Base-by-base conservation (phyloP, 2,797 vertebrate genomes). In the Erethizon dorsatum region DNA sequence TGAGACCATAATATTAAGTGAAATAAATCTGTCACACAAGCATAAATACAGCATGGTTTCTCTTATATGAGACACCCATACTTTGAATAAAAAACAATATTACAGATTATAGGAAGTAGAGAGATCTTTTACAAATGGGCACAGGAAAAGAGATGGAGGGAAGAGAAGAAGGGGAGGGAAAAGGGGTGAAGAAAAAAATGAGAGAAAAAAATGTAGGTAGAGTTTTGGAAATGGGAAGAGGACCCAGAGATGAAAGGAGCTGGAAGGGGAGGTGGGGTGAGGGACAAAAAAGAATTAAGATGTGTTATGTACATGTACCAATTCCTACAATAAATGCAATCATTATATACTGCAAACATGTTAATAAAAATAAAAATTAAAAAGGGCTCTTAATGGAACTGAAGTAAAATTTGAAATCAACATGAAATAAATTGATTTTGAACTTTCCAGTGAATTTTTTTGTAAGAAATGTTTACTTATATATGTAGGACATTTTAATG, bases 341-440 rank as follows among this genome's bases (percentile, higher is more conserved):
- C 33, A 67, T n/a, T 67, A 67, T 31, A 33, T 14, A 65, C 31
- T 31, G 31, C 33, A 67, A 14, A 67, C 33, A 5, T 33, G 31
- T 31, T 67, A n/a, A 17, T n/a, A 67, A 67, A 67, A 67, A 15
- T 61, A 61, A 61, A 61, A n/a, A 33, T 65, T 31, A 8, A 65
- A 50, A 73, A 63, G 28, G 20, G 47, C 15, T 31, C 6, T 24
- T 14, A 77, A 54, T 77, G 50, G 20, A 88, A 85, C 5, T 59
- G 26, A 92, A 92, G 59, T 90, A 47, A 93, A 83, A 83, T 84
- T 50, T 82, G 59, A 31, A 79, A 5, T 82, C 50, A 87, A 45
- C 2, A 31, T 50, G 41, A 84, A 94, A 63, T 84, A 45, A 86
- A 41, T 88, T 77, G 12, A 65, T 88, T 80, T 94, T 96, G 45